Percentiles rank a stretch among this genome's conserved stretches.
phyloP scores from a whole-genome alignment of 2,797 vertebrate genomes.

The Jordanella pulchra region DNA sequence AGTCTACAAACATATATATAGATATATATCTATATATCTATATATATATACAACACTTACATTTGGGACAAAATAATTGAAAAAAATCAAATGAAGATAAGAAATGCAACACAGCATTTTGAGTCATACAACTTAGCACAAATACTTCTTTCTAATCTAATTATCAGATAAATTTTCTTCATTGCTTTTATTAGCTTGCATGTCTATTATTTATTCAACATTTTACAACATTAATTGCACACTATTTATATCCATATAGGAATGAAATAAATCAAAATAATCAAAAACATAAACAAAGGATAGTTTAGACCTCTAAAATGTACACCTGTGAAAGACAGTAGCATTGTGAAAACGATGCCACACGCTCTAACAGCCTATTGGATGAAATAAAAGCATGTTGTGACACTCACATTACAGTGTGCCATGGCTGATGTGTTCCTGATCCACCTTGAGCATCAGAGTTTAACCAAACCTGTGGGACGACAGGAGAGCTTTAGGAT shows the following conservation, averaged over 20 bases:
- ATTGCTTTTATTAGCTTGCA: too few species aligned
- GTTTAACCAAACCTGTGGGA: constrained; percentile 35
- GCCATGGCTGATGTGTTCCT: constrained; percentile 73
- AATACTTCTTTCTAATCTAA: background rate
- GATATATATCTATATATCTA: too few species aligned
- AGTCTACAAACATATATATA: background rate
- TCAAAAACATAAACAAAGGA: background rate
- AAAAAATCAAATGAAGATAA: background rate
- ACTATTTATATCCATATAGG: too few species aligned
- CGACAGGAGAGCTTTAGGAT: constrained; percentile 20
- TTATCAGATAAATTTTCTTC: background rate
- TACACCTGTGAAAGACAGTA: constrained; percentile 7
- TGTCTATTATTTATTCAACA: background rate
- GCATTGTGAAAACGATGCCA: background rate
- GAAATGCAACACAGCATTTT: background rate
- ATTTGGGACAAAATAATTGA: background rate
- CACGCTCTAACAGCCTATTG: background rate
- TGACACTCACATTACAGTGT: constrained; percentile 75
- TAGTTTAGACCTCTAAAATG: background rate
- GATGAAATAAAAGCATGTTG: background rate
- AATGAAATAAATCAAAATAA: background rate
- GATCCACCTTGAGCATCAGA: constrained; percentile 50
- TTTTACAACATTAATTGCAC: background rate
- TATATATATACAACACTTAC: background rate
- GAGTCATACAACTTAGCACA: background rate